These are phyloP conservation scores for Bursaphelenchus okinawaensis DNA, from an alignment of 2,888 invertebrate species.

Conservation along the genomic window DNA sequence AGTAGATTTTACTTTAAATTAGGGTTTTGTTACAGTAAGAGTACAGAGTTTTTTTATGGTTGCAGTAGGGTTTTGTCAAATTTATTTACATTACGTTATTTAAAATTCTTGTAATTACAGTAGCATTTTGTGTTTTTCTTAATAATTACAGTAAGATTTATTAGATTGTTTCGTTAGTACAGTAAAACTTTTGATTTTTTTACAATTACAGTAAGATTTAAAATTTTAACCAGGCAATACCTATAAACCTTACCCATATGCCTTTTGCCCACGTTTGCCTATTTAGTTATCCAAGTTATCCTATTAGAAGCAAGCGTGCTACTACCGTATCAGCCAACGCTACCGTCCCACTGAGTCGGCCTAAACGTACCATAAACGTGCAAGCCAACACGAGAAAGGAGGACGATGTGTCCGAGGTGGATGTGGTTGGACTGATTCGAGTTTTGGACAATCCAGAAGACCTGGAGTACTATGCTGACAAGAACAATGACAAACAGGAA, in stretches of 20 bases:
- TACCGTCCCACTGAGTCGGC: not conserved
- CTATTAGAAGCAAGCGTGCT: not conserved
- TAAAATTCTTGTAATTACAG: no score
- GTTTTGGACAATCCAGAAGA: constrained; percentile 51
- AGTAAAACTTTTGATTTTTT: no score
- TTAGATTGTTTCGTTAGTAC: no score
- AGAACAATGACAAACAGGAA: not conserved
- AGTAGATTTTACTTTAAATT: no score
- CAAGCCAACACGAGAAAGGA: constrained; percentile 2
- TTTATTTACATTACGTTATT: no score
- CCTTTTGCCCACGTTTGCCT: not conserved
- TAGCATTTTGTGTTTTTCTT: no score
- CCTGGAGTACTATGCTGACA: constrained; percentile 43
- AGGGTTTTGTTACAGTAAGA: no score
- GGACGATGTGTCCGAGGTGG: constrained; percentile 23
- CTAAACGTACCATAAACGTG: constrained; percentile 2
- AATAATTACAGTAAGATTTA: no score
- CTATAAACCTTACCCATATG: not conserved
- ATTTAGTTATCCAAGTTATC: not conserved
- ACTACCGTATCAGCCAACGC: constrained; percentile 5
- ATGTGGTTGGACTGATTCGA: constrained; percentile 49
- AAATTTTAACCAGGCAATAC: no score
- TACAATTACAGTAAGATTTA: no score
- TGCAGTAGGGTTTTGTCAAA: no score
- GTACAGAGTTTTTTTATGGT: no score